Evolutionary conservation across 2,888 invertebrate genomes (phyloP).

Genomic region (Belgica antarctica): DNA sequence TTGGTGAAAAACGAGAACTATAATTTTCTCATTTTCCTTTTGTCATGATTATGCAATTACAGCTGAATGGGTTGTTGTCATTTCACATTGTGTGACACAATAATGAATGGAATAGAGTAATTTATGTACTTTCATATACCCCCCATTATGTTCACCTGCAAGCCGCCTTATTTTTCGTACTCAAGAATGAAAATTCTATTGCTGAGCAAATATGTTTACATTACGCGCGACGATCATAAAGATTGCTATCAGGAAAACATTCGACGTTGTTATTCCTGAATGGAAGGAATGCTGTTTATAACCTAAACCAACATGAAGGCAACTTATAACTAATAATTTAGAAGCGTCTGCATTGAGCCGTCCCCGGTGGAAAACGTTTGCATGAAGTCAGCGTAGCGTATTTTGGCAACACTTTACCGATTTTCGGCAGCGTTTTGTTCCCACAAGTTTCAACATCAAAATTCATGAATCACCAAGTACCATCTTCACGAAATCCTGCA

Average conservation of each 20-base stretch:
- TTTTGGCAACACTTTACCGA: not conserved
- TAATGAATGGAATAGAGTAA: conserved; percentile 36
- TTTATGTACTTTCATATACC: conserved; percentile 18
- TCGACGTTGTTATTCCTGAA: conserved; percentile 9
- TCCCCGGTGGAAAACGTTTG: not conserved
- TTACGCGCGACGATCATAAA: conserved; percentile 17
- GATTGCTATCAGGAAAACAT: conserved; percentile 8
- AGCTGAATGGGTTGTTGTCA: conserved; percentile 40
- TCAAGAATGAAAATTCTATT: conserved; percentile 19
- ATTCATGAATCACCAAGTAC: too few species aligned
- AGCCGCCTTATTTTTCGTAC: not conserved
- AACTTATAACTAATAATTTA: conserved; percentile 11
- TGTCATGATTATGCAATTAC: conserved; percentile 41
- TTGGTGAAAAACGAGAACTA: conserved; percentile 21
- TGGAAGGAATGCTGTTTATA: conserved; percentile 12
- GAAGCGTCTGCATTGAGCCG: conserved; percentile 15
- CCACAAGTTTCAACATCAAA: not conserved
- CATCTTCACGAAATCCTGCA: too few species aligned
- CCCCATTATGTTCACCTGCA: conserved; percentile 1
- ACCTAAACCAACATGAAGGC: not conserved
- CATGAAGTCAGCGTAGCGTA: not conserved
- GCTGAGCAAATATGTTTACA: conserved; percentile 24
- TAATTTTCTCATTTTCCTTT: conserved; percentile 26
- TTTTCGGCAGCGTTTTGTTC: not conserved
- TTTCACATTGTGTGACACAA: conserved; percentile 39